These are phyloP conservation scores for Clarias laeviceps DNA, from an alignment of 2,797 vertebrate genomes.

Conservation along the genomic window DNA sequence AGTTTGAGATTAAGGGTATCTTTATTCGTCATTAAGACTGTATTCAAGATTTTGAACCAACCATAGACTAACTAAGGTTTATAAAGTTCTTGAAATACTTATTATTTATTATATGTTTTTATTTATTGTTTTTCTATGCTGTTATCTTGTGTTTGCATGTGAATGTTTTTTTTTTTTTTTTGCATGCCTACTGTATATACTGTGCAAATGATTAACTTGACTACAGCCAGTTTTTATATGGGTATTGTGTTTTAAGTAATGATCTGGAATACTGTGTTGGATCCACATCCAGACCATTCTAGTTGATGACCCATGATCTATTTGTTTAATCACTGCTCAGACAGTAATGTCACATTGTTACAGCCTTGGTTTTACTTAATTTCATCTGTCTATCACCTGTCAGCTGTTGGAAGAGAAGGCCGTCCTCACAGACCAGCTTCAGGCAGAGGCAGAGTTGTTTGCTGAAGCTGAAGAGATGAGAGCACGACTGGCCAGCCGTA, in stretches of 20 bases:
- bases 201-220: not conserved
- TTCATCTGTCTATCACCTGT: not conserved
- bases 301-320: not conserved
- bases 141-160: not conserved
- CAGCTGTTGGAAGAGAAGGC: slow-evolving; percentile 85
- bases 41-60: not conserved
- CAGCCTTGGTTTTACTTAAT: slow-evolving; percentile 5
- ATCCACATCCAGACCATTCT: not conserved
- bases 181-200: not conserved
- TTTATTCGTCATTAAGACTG: not conserved
- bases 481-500: slow-evolving; percentile 80
- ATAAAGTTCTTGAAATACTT: not conserved
- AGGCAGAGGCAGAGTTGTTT: slow-evolving; percentile 87
- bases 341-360: not conserved
- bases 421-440: slow-evolving; percentile 85
- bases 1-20: not conserved
- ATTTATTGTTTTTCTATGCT: not conserved
- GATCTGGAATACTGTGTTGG: not conserved
- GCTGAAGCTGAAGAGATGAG: slow-evolving; percentile 89
- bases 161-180: no score
- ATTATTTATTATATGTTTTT: not conserved
- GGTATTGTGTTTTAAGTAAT: not conserved
- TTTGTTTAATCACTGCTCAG: not conserved
- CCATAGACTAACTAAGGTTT: not conserved
- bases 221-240: not conserved